These are phyloP conservation scores for Sterrhoptilus dennistouni DNA, from an alignment of 2,113 vertebrate genomes.

Conservation along the genomic window DNA sequence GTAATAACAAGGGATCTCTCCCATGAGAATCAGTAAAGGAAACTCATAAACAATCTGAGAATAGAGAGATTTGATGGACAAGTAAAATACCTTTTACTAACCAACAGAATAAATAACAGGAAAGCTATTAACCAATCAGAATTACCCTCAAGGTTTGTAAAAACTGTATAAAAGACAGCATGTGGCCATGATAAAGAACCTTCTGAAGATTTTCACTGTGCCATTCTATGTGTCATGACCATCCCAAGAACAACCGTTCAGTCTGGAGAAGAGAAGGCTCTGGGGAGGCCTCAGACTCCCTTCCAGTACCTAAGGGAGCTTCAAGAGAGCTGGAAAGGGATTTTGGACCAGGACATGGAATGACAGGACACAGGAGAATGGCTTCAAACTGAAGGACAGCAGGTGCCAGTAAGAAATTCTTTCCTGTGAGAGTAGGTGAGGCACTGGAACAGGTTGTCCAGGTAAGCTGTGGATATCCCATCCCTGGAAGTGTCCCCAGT, in stretches of 20 bases:
- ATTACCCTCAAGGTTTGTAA: not conserved
- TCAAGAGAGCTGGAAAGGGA: not conserved
- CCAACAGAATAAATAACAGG: not conserved
- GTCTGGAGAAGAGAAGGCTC: not conserved
- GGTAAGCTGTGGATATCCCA: not conserved
- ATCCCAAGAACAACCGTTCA: not conserved
- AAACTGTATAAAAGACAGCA: not conserved
- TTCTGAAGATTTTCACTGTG: not conserved
- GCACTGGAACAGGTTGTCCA: not conserved
- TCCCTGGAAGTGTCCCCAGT: not conserved
- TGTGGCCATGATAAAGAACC: not conserved
- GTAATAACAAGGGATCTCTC: not conserved
- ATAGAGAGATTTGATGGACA: not conserved
- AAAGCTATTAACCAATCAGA: not conserved
- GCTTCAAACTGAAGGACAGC: not conserved
- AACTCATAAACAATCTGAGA: not conserved
- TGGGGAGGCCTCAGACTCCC: not conserved
- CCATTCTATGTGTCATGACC: no score
- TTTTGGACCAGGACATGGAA: not conserved
- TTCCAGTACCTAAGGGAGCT: not conserved
- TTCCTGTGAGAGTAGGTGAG: not conserved
- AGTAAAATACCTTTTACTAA: not conserved
- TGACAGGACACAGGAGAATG: not conserved
- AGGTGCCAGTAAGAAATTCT: not conserved
- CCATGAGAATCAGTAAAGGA: not conserved